Conservation (phyloP, 2,113 vertebrate genomes). For the Vidua chalybeata region DNA sequence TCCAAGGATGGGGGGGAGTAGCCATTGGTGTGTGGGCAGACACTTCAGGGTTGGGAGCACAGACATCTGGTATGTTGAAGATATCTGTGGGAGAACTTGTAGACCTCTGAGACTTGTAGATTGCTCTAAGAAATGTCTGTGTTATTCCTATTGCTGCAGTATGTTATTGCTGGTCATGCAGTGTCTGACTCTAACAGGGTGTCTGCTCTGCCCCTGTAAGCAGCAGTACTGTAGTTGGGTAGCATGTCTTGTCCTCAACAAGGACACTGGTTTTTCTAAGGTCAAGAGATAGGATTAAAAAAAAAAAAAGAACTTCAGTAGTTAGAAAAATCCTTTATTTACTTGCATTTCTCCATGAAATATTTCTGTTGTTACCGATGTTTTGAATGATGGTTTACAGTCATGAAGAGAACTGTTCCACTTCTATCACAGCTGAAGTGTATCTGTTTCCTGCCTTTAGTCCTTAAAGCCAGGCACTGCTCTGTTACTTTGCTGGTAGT, state of each 20-base stretch:
- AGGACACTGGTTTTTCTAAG: neutral
- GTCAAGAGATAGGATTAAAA: neutral
- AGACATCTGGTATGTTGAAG: neutral
- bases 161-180: neutral
- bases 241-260: neutral
- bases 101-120: neutral
- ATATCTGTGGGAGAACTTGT: fast-evolving
- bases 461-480: neutral
- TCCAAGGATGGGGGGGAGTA: neutral
- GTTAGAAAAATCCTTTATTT: neutral
- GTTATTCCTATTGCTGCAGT: neutral
- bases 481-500: neutral
- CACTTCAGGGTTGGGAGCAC: neutral
- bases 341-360: neutral
- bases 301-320: neutral
- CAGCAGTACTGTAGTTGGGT: neutral
- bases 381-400: neutral
- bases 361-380: neutral
- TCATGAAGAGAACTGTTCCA: neutral
- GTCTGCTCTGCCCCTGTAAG: neutral
- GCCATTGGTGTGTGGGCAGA: neutral
- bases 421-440: neutral
- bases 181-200: neutral
- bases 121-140: too few species aligned
- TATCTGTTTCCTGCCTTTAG: neutral